A percentile compares a stretch with the other conserved stretches of the same genome.
Conservation (phyloP, 2,113 vertebrate genomes). For the Pangasianodon gigas region DNA sequence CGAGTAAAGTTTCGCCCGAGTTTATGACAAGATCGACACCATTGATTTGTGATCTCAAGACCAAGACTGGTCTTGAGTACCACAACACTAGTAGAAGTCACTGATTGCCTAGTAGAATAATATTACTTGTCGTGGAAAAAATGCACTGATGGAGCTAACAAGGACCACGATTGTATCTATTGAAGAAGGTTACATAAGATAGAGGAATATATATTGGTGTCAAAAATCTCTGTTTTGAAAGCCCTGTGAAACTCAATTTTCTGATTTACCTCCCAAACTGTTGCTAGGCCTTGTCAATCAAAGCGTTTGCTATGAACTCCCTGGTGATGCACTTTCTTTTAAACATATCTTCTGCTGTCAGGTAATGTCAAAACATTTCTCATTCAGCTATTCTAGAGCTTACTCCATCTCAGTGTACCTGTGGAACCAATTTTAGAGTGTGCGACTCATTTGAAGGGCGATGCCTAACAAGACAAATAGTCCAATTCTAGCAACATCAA, state of each 20-base stretch:
- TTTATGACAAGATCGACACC: background rate
- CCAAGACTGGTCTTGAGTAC: background rate
- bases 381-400: constrained; percentile 25
- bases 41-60: background rate
- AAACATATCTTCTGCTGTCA: constrained; percentile 31
- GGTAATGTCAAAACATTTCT: constrained; percentile 35
- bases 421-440: constrained; percentile 43
- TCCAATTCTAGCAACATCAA: constrained; percentile 48
- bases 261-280: constrained; percentile 8
- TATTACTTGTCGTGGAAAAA: background rate
- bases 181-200: constrained; percentile 17
- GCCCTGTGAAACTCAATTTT: constrained; percentile 26
- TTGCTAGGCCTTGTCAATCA: constrained; percentile 20
- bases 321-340: constrained; percentile 24
- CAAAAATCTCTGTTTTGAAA: constrained; percentile 30
- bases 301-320: constrained; percentile 31
- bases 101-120: background rate
- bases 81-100: background rate
- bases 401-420: constrained; percentile 28
- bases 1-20: background rate
- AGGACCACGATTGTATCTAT: background rate
- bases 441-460: constrained; percentile 33
- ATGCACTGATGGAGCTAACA: background rate
- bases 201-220: constrained; percentile 2
- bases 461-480: constrained; percentile 57